phyloP scores from a whole-genome alignment of 2,113 vertebrate species.

The Rhinopomastus cyanomelas region DNA sequence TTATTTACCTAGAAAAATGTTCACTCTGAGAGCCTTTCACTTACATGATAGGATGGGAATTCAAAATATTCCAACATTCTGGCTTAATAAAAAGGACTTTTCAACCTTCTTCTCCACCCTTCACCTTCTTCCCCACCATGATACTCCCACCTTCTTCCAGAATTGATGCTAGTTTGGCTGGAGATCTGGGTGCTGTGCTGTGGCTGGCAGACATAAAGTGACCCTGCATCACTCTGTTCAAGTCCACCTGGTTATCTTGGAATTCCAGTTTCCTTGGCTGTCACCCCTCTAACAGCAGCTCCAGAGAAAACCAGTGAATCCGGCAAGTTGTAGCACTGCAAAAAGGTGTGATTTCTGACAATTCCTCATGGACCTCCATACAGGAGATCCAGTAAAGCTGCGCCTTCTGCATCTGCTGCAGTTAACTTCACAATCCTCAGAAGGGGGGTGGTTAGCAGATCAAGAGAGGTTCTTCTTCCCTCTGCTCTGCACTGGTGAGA shows the following conservation, averaged over 20 bases:
- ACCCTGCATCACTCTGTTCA: neutral
- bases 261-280: neutral
- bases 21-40: neutral
- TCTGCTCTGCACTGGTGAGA: too few species aligned
- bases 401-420: too few species aligned
- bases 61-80: neutral
- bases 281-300: neutral
- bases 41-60: neutral
- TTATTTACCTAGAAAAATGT: neutral
- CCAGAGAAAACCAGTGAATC: neutral
- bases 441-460: too few species aligned
- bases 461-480: too few species aligned
- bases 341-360: neutral
- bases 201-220: neutral
- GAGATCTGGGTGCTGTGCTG: neutral
- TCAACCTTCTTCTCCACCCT: neutral
- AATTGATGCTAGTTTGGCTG: neutral
- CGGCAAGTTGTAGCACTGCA: neutral
- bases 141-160: neutral
- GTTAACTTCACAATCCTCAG: neutral
- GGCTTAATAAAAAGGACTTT: neutral
- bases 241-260: neutral
- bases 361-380: neutral
- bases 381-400: neutral
- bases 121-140: neutral